Percentiles rank a stretch among this genome's conserved stretches.
phyloP scores from a whole-genome alignment of 2,797 vertebrate genomes.

The Coilia nasus region DNA sequence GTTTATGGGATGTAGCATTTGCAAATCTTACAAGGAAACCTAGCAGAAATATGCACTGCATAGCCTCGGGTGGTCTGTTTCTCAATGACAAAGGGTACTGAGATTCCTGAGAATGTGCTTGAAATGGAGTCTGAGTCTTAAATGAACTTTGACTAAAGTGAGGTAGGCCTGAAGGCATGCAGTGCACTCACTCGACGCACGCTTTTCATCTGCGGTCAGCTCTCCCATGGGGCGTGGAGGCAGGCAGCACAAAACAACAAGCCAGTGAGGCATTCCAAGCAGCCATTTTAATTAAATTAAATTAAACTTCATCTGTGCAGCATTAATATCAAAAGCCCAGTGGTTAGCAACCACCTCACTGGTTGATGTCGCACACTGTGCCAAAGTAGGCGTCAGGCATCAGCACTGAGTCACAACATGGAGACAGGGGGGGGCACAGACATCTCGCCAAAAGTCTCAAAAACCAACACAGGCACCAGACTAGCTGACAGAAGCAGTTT shows the following conservation, averaged over 20 bases:
- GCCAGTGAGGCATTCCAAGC: background rate
- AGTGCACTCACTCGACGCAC: background rate
- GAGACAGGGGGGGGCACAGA: background rate
- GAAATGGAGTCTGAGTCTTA: background rate
- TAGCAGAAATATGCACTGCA: background rate
- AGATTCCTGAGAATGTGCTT: background rate
- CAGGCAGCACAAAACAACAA: background rate
- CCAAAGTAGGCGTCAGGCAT: background rate
- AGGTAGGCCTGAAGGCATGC: background rate
- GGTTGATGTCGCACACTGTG: background rate
- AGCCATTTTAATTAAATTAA: constrained; percentile 21
- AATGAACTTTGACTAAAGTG: background rate
- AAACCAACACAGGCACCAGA: background rate
- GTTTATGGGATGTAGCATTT: background rate
- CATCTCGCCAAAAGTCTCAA: background rate
- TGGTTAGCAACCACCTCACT: background rate
- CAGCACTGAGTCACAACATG: background rate
- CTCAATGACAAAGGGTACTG: background rate
- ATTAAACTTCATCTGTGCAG: background rate
- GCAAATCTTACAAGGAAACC: background rate
- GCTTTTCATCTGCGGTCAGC: background rate
- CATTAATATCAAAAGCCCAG: background rate
- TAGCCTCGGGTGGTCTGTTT: background rate
- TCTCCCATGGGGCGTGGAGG: background rate
- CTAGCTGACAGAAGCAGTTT: background rate